Evolutionary conservation across 2,888 invertebrate species (phyloP).

Genomic region (Plagodis pulveraria): DNA sequence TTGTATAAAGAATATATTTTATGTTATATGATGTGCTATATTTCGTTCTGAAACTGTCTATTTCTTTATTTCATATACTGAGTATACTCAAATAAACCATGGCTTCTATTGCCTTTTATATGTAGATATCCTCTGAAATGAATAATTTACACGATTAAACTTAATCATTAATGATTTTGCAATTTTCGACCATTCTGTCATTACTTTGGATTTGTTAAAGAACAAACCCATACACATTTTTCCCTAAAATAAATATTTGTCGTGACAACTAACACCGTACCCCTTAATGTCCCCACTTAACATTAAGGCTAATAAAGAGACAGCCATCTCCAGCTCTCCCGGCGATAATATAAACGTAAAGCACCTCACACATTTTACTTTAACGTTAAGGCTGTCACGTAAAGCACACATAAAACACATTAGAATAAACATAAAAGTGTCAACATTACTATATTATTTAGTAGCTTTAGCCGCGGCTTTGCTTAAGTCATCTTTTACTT

Average conservation of each 20-base stretch:
- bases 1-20: no score
- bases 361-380: slow-evolving; percentile 40
- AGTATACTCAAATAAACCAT: no score
- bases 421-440: slow-evolving; percentile 54
- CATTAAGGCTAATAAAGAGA: slow-evolving; percentile 36
- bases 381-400: slow-evolving; percentile 41
- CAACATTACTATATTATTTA: slow-evolving; percentile 49
- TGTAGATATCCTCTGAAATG: no score
- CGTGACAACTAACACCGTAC: slow-evolving; percentile 2
- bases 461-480: slow-evolving; percentile 29
- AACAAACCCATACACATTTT: no score
- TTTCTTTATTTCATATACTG: no score
- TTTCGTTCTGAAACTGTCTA: no score
- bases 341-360: slow-evolving; percentile 33
- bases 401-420: slow-evolving; percentile 45
- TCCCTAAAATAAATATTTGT: slow-evolving; percentile 3
- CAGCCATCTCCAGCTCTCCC: slow-evolving; percentile 20
- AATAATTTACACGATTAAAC: no score
- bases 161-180: no score
- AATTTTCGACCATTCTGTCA: no score
- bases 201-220: no score
- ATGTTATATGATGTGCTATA: no score
- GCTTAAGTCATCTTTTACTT: not conserved
- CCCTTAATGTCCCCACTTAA: slow-evolving; percentile 17
- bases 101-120: no score